phyloP scores from a whole-genome alignment of 2,113 vertebrate species.

The Corapipo altera region DNA sequence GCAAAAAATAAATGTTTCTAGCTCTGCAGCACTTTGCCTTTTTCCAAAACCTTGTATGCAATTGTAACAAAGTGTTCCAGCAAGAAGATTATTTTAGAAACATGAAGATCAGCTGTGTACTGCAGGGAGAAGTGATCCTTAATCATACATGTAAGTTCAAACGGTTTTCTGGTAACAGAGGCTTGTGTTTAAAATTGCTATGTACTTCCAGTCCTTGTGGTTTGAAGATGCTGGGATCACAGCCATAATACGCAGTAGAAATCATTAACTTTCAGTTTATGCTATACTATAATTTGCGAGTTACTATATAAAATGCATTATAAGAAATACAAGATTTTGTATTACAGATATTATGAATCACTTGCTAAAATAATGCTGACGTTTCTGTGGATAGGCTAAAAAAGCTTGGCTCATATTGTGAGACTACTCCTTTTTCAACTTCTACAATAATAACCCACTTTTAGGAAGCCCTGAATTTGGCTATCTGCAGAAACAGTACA shows the following conservation, averaged over 20 bases:
- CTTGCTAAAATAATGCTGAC: slow-evolving; percentile 55
- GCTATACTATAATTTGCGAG: slow-evolving; percentile 23
- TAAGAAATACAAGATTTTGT: slow-evolving; percentile 40
- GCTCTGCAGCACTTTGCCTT: slow-evolving; percentile 24
- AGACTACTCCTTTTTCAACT: slow-evolving; percentile 20
- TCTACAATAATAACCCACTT: slow-evolving; percentile 46
- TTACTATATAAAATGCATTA: slow-evolving; percentile 39
- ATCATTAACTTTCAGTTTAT: slow-evolving; percentile 26
- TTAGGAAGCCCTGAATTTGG: slow-evolving; percentile 42
- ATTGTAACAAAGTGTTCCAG: slow-evolving; percentile 19
- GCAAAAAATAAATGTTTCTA: not conserved
- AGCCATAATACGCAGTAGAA: slow-evolving; percentile 38
- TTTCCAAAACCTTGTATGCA: slow-evolving; percentile 31
- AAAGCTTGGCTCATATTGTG: slow-evolving; percentile 6
- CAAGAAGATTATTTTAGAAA: slow-evolving; percentile 40
- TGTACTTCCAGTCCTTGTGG: slow-evolving; percentile 9
- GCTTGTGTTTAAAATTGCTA: slow-evolving; percentile 26
- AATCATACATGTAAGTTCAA: not conserved
- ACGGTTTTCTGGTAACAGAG: slow-evolving; percentile 18
- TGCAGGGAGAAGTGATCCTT: slow-evolving; percentile 19
- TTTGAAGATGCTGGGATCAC: slow-evolving; percentile 54
- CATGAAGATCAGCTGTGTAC: not conserved
- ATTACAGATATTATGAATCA: slow-evolving; percentile 56
- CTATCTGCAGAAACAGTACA: not conserved
- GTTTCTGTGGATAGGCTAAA: slow-evolving; percentile 48